These are phyloP conservation scores for Drosophila melanosoma DNA, from an alignment of 2,888 invertebrate genomes.

Conservation along the genomic window DNA sequence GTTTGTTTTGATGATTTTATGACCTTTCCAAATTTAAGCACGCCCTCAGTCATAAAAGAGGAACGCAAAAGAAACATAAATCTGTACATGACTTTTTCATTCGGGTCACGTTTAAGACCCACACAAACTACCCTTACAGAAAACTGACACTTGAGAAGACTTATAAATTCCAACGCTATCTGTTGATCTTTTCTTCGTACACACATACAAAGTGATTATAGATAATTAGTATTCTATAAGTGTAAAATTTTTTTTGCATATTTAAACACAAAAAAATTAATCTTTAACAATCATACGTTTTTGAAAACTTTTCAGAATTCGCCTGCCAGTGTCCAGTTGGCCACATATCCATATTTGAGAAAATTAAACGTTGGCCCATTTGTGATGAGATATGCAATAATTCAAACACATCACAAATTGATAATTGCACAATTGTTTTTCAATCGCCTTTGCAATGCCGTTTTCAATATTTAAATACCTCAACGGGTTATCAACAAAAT, in stretches of 20 bases:
- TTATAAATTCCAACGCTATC: not conserved
- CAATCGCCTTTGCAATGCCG: slow-evolving; percentile 55
- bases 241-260: not conserved
- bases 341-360: slow-evolving; percentile 74
- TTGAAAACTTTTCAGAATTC: slow-evolving; percentile 80
- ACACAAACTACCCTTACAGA: not conserved
- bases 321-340: slow-evolving; percentile 85
- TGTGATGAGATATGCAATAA: slow-evolving; percentile 72
- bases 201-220: not conserved
- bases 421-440: slow-evolving; percentile 39
- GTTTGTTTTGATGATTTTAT: not conserved
- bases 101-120: not conserved
- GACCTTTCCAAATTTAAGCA: not conserved
- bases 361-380: slow-evolving; percentile 69
- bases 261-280: not conserved
- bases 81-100: not conserved
- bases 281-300: not conserved
- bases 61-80: not conserved
- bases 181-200: not conserved
- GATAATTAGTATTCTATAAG: not conserved
- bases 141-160: not conserved
- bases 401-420: slow-evolving; percentile 25
- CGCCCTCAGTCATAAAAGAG: not conserved
- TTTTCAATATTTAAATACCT: slow-evolving; percentile 76
- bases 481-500: slow-evolving; percentile 40